Conservation (phyloP, 2,888 invertebrate genomes). For the Perdita meconis region DNA sequence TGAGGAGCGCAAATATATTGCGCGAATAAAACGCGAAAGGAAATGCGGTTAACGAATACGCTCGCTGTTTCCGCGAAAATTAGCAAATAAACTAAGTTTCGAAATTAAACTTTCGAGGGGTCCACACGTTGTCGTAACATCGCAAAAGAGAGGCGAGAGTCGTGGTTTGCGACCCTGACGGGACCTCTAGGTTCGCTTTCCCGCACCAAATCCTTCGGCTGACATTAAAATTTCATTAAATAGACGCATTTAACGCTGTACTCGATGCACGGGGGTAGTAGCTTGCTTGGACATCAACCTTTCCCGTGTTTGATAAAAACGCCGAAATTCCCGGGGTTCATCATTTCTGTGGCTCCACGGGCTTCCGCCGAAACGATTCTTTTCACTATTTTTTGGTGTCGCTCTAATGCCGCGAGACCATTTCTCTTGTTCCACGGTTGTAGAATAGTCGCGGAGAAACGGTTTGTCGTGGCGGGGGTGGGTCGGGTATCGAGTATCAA, state of each 20-base stretch:
- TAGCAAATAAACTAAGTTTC: conserved; percentile 34
- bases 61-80: conserved; percentile 8
- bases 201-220: conserved; percentile 33
- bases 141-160: not conserved
- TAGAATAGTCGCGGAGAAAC: conserved; percentile 33
- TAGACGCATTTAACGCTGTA: conserved; percentile 60
- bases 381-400: conserved; percentile 42
- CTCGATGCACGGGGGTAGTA: not conserved
- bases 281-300: not conserved
- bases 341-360: conserved; percentile 36
- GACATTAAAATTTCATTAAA: conserved; percentile 69
- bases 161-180: not conserved
- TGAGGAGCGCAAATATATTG: conserved; percentile 15
- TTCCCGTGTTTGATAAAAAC: conserved; percentile 40
- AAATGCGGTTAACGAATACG: conserved; percentile 4
- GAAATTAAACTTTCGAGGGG: conserved; percentile 27
- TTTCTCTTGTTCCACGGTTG: conserved; percentile 36
- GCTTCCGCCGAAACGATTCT: conserved; percentile 38
- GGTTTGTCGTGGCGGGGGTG: not conserved
- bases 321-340: conserved; percentile 49
- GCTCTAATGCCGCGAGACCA: conserved; percentile 51
- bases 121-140: not conserved
- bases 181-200: conserved; percentile 14
- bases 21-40: not conserved
- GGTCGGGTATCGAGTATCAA: conserved; percentile 45